Evolutionary conservation across 2,797 vertebrate genomes (phyloP).

Genomic region (Eulemur coronatus): DNA sequence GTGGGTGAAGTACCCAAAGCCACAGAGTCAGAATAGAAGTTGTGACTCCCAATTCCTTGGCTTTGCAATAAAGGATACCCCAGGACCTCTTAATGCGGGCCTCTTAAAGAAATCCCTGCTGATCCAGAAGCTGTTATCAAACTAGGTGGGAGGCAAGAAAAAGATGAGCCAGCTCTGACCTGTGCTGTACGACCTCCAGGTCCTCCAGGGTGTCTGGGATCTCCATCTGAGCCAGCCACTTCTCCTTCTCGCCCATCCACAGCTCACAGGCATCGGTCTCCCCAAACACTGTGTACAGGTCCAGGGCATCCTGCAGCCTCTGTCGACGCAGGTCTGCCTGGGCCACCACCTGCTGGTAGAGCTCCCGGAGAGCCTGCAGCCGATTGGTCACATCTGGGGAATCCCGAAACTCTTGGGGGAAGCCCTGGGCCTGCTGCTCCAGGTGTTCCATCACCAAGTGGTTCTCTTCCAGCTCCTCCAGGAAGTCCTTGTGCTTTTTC

Average conservation of each 20-base stretch:
- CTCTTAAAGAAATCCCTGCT: background rate
- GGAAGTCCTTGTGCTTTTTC: slow-evolving; percentile 91
- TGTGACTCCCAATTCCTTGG: background rate
- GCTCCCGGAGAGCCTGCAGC: slow-evolving; percentile 88
- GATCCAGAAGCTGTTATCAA: background rate
- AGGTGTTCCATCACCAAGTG: slow-evolving; percentile 89
- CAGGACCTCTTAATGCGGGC: background rate
- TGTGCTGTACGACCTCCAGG: slow-evolving; percentile 95
- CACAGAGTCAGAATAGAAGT: background rate
- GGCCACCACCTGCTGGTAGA: slow-evolving; percentile 90
- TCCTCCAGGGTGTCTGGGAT: slow-evolving; percentile 95
- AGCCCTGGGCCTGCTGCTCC: slow-evolving; percentile 88
- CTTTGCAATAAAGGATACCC: background rate
- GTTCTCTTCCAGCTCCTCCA: slow-evolving; percentile 89
- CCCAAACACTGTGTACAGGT: slow-evolving; percentile 95
- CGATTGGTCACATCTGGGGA: slow-evolving; percentile 92
- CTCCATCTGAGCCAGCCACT: slow-evolving; percentile 93
- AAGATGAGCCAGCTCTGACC: slow-evolving; percentile 84
- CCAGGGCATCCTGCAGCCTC: slow-evolving; percentile 92
- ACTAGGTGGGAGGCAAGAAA: background rate
- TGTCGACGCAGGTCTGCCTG: slow-evolving; percentile 91
- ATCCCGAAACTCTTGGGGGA: slow-evolving; percentile 92
- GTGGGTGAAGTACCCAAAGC: background rate
- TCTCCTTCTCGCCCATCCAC: slow-evolving; percentile 98
- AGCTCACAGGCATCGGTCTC: slow-evolving; percentile 96